Percentiles rank a stretch among this genome's conserved stretches.
phyloP scores from a whole-genome alignment of 2,797 vertebrate species.

The Gallinago stenura region DNA sequence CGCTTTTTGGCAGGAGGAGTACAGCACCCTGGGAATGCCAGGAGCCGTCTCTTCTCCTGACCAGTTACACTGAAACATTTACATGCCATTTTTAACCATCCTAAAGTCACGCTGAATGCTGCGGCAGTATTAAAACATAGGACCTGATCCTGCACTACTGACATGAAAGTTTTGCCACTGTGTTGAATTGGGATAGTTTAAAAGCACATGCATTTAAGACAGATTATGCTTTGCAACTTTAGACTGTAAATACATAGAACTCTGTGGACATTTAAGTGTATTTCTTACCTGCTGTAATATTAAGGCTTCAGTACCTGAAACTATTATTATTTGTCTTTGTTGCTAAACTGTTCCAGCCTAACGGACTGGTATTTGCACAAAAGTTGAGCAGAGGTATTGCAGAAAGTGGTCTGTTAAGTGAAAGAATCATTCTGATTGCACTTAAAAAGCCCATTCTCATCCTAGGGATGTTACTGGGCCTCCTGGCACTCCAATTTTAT shows the following conservation, averaged over 20 bases:
- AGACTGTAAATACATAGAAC: neutral
- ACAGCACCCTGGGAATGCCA: neutral
- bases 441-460: constrained; percentile 8
- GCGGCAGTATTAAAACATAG: neutral
- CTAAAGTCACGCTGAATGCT: neutral
- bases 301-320: neutral
- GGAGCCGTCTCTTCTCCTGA: neutral
- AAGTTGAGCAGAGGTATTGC: neutral
- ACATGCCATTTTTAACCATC: neutral
- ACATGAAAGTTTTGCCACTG: neutral
- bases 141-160: neutral
- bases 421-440: neutral
- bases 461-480: neutral
- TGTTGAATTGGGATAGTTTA: neutral
- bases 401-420: neutral
- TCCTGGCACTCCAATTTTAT: constrained; percentile 55
- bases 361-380: neutral
- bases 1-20: rapidly evolving
- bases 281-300: neutral
- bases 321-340: neutral
- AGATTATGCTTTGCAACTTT: neutral
- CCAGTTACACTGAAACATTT: neutral
- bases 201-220: neutral
- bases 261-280: neutral
- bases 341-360: neutral